Evolutionary conservation across 2,888 invertebrate genomes (phyloP), one percentile per base, ranked within the genome.

Genomic region (Tillus elongatus): DNA sequence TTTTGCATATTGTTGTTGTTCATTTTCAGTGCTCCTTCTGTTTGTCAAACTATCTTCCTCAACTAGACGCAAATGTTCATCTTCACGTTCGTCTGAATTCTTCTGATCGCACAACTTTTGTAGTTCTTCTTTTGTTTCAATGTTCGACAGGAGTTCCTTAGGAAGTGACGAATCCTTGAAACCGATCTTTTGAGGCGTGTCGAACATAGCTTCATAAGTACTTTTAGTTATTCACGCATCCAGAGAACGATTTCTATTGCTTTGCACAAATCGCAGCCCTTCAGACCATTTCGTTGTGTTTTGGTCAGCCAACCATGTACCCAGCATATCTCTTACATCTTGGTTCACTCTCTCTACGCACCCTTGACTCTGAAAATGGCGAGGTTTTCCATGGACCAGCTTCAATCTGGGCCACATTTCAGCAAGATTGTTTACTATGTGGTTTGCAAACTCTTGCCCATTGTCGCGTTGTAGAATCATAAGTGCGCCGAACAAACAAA

Each of bases 111-210:
- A 33, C 36, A 36, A 33, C 31, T 36, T 37, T 37, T 37, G 15
- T 38, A 38, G 14, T 15, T 38, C 36, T 33, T 36, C 36, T 36
- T 36, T 31, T 36, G 36, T 36, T 36, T 36, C 30, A 14, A 34
- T 14, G 11, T 36, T 36, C n/a, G 34, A 13, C 13, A 36, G 13
- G 33, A 36, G 33, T 36, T 36, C 36, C 13, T 36, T 15, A 33
- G 36, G 31, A 11, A 32, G 15, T 15, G 38, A 34, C 15, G 38
- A 39, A 39, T 39, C 35, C 13, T 34, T 30, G 9, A 39, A n/a
- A n/a, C n/a, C n/a, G n/a, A n/a, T n/a, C n/a, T n/a, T n/a, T n/a
- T n/a, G n/a, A n/a, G n/a, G n/a, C n/a, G n/a, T n/a, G n/a, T n/a
- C n/a, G n/a, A n/a, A n/a, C n/a, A n/a, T n/a, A n/a, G n/a, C n/a